phyloP scores from a whole-genome alignment of 2,113 vertebrate species.

The Podocnemis expansa region DNA sequence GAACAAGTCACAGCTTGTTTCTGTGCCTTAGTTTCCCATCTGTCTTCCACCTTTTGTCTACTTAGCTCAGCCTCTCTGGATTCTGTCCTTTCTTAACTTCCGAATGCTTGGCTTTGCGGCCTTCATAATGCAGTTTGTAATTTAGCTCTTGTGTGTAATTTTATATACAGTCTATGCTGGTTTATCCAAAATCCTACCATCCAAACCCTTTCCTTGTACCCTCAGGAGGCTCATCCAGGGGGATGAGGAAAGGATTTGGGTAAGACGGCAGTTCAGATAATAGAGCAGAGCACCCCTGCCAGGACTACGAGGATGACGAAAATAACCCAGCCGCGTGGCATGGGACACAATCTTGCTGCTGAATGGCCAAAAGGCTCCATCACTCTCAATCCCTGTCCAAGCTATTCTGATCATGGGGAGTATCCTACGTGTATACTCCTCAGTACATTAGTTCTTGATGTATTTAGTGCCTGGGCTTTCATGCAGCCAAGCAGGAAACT shows the following conservation, averaged over 20 bases:
- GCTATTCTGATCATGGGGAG: neutral
- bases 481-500: rapidly evolving
- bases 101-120: rapidly evolving
- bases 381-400: neutral
- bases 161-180: neutral
- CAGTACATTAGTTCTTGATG: too few relatives aligned
- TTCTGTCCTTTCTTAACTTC: neutral
- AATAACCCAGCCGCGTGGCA: neutral
- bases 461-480: neutral
- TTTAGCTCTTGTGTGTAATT: neutral
- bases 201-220: neutral
- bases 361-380: neutral
- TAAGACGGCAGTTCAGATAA: neutral
- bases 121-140: neutral
- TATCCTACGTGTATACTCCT: neutral
- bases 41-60: neutral
- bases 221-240: neutral
- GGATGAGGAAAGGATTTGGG: neutral
- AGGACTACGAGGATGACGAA: neutral
- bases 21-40: neutral
- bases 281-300: neutral
- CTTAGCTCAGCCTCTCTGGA: neutral
- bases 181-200: neutral
- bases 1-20: neutral
- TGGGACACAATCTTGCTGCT: neutral